phyloP scores from a whole-genome alignment of 2,888 invertebrate species.

The Clitarchus hookeri region DNA sequence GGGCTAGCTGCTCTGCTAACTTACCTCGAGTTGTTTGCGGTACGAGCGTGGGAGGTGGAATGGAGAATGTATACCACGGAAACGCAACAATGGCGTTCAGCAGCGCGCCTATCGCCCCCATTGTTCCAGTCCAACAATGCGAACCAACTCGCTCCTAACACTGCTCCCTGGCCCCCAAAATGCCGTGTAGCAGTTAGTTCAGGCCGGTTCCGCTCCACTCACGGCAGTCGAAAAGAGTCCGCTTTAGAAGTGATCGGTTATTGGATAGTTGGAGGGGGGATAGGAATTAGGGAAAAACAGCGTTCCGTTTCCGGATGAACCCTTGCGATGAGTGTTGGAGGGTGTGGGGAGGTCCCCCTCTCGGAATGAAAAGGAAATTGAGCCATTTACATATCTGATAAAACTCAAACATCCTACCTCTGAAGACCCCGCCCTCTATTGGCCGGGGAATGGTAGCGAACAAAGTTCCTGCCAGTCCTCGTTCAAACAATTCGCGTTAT shows the following conservation, averaged over 20 bases:
- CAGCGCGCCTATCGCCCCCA: not conserved
- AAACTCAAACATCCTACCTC: constrained; percentile 24
- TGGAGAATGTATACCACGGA: not conserved
- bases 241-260: not conserved
- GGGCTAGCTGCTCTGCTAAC: too few species aligned
- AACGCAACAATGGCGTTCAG: not conserved
- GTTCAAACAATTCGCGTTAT: constrained; percentile 25
- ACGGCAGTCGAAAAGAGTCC: not conserved
- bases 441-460: not conserved
- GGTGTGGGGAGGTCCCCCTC: not conserved
- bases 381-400: constrained; percentile 23
- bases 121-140: not conserved
- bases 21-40: too few species aligned
- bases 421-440: not conserved
- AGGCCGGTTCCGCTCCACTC: not conserved
- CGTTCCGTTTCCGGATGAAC: constrained; percentile 10
- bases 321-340: not conserved
- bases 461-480: not conserved
- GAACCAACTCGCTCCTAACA: not conserved
- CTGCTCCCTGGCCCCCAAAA: too few species aligned
- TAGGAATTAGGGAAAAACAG: not conserved
- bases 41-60: too few species aligned
- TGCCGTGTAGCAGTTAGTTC: too few species aligned
- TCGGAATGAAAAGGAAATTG: constrained; percentile 19
- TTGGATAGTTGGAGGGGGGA: not conserved